phyloP scores from a whole-genome alignment of 2,113 vertebrate species.

The Columba livia region DNA sequence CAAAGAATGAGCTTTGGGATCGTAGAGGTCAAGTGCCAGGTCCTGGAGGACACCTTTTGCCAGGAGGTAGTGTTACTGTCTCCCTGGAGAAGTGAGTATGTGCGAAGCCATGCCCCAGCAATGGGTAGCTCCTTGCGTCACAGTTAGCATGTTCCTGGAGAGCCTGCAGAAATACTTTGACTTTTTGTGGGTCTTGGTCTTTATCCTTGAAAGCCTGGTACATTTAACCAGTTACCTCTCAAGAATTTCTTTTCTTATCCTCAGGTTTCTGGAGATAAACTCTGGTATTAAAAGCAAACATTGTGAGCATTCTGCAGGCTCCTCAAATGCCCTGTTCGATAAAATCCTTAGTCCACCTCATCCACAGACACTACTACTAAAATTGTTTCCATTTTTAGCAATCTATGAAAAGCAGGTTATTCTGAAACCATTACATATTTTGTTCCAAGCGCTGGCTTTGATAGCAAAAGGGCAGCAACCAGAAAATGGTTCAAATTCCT shows the following conservation, averaged over 20 bases:
- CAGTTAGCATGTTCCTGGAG: not conserved
- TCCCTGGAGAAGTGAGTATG: not conserved
- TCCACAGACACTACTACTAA: not conserved
- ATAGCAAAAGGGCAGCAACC: slow-evolving; percentile 15
- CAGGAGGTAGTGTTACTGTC: not conserved
- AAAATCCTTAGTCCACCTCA: not conserved
- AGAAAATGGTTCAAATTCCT: slow-evolving; percentile 24
- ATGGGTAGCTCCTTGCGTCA: not conserved
- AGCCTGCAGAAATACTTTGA: not conserved
- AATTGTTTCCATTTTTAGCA: slow-evolving; percentile 28
- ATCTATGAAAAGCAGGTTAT: not conserved
- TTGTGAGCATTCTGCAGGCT: not conserved
- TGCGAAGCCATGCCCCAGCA: not conserved
- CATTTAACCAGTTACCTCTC: not conserved
- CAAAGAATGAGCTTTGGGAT: not conserved
- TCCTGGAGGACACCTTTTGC: not conserved
- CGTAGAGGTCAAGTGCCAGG: not conserved
- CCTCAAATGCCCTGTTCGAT: not conserved
- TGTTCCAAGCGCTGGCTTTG: slow-evolving; percentile 1
- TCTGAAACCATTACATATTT: slow-evolving; percentile 4
- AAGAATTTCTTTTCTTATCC: not conserved
- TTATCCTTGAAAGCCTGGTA: not conserved
- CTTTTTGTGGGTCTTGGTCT: not conserved
- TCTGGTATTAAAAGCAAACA: not conserved
- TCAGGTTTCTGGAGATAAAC: not conserved